Percentiles rank a stretch among this genome's conserved stretches.
Conservation (phyloP, 2,888 invertebrate species). For the Plebejus anna region DNA sequence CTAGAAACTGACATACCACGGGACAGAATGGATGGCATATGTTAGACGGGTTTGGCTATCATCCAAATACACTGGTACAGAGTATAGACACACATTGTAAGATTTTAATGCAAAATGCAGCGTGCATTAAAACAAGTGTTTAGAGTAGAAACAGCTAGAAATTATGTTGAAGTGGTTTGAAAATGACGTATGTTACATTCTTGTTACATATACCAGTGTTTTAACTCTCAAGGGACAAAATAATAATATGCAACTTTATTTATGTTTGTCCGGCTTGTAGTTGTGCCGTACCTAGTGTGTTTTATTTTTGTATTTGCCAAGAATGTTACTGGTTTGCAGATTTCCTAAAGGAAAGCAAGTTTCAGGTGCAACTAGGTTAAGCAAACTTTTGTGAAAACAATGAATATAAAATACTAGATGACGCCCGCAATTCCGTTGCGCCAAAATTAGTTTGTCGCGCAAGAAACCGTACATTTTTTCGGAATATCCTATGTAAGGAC, state of each 20-base stretch:
- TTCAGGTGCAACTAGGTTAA: no score
- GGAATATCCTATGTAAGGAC: no score
- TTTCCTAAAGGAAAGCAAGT: no score
- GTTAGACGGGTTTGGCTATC: constrained; percentile 26
- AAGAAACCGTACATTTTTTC: no score
- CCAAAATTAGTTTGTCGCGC: no score
- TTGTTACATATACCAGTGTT: neutral
- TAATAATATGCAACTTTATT: neutral
- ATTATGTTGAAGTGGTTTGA: constrained; percentile 1
- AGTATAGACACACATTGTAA: neutral
- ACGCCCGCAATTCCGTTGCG: no score
- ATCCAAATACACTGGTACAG: constrained; percentile 20
- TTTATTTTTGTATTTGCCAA: neutral
- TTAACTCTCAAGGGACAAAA: neutral
- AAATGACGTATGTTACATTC: neutral
- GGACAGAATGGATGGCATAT: constrained; percentile 27
- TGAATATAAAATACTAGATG: no score
- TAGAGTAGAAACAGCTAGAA: neutral
- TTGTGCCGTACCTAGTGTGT: neutral
- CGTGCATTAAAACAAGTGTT: constrained; percentile 20
- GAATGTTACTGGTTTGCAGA: no score
- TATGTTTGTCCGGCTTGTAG: neutral
- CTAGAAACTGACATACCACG: constrained; percentile 27
- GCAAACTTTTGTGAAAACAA: no score
- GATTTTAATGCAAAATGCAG: constrained; percentile 24